These are phyloP conservation scores for Drymodes brunneopygia DNA, from an alignment of 2,113 vertebrate genomes.

Conservation along the genomic window DNA sequence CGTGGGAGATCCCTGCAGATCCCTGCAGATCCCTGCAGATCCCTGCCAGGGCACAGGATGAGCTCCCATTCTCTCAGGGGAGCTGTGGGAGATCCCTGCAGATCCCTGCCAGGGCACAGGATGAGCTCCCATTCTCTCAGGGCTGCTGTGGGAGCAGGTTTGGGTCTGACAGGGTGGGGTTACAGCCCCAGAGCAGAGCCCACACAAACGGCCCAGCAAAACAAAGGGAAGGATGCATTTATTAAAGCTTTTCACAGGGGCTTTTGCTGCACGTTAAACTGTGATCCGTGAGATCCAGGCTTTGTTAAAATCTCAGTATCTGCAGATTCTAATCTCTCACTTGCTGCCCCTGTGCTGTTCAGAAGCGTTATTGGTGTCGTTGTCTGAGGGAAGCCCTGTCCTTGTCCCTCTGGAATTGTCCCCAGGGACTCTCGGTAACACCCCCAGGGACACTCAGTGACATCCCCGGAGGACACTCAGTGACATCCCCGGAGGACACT, in stretches of 20 bases:
- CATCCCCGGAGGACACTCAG: not conserved
- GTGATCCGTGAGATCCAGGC: not conserved
- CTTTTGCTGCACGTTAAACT: not conserved
- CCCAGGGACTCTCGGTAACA: not conserved
- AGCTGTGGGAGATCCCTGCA: too few species aligned
- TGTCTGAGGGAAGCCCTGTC: not conserved
- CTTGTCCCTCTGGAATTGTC: not conserved
- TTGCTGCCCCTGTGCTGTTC: not conserved
- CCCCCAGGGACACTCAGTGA: not conserved
- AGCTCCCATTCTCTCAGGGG: too few species aligned
- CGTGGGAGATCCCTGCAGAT: too few species aligned
- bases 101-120: too few species aligned
- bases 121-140: too few species aligned
- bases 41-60: too few species aligned
- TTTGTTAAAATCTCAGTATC: too few species aligned
- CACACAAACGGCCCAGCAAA: not conserved
- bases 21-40: too few species aligned
- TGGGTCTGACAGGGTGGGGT: not conserved
- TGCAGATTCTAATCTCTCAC: not conserved
- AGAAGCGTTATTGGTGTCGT: slow-evolving; percentile 4
- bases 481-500: not conserved
- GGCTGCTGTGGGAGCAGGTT: too few species aligned
- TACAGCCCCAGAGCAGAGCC: not conserved
- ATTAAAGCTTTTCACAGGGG: not conserved
- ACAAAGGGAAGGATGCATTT: not conserved